Evolutionary conservation across 1,140 invertebrate genomes (phyloP).

Genomic region (Sipha flava): DNA sequence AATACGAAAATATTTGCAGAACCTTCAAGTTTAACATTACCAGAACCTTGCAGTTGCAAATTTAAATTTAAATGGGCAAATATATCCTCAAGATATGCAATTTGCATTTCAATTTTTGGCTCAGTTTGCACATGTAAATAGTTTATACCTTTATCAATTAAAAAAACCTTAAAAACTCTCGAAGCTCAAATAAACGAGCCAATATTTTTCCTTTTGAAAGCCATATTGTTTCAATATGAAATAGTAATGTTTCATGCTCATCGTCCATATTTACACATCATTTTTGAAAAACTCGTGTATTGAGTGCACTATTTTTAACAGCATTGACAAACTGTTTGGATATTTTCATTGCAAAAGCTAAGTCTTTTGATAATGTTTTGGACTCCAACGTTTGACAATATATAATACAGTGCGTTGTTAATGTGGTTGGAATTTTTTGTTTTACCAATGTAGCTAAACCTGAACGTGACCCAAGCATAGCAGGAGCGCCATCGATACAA

Average conservation of each 20-base stretch:
- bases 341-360: not conserved
- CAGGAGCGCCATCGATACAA: no score
- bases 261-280: constrained; percentile 37
- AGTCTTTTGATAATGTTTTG: constrained; percentile 20
- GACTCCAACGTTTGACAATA: not conserved
- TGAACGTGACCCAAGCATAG: no score
- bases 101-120: constrained; percentile 7
- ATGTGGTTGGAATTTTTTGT: no score
- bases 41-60: constrained; percentile 37
- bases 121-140: not conserved
- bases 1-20: constrained; percentile 36
- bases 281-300: constrained; percentile 39
- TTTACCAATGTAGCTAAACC: no score
- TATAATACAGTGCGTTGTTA: no score
- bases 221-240: constrained; percentile 2
- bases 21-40: constrained; percentile 33
- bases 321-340: constrained; percentile 39
- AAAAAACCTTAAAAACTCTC: not conserved
- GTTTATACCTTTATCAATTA: not conserved
- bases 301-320: constrained; percentile 40
- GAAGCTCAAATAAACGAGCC: no score
- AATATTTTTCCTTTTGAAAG: not conserved
- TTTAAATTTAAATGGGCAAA: constrained; percentile 39
- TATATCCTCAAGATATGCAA: constrained; percentile 37
- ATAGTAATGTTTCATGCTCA: constrained; percentile 29